Evolutionary conservation across 2,888 invertebrate species (phyloP).

Genomic region (Magallana nippona): DNA sequence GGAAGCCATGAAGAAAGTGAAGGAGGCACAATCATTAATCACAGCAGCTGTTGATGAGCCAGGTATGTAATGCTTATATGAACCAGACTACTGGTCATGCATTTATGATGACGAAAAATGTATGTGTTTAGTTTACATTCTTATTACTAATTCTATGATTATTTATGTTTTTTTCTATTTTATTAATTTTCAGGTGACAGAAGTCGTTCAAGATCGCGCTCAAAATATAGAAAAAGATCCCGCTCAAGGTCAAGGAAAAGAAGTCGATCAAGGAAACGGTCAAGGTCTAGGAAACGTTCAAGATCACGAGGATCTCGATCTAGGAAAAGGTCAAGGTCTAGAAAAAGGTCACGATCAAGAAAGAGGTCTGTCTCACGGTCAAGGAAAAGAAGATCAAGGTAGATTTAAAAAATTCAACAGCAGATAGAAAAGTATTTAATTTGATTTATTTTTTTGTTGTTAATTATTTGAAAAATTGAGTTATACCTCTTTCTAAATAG

Average conservation of each 20-base stretch:
- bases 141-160: background rate
- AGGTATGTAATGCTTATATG: constrained; percentile 53
- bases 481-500: no score
- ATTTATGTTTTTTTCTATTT: background rate
- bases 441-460: background rate
- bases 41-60: constrained; percentile 89
- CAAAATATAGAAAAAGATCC: constrained; percentile 45
- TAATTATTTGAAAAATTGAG: background rate
- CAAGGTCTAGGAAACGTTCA: constrained; percentile 54
- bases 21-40: constrained; percentile 96
- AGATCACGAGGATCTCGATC: constrained; percentile 57
- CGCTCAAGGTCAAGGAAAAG: constrained; percentile 79
- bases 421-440: background rate
- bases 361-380: constrained; percentile 73
- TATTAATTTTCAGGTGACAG: constrained; percentile 44
- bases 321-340: constrained; percentile 64
- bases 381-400: constrained; percentile 47
- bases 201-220: constrained; percentile 56
- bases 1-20: constrained; percentile 97
- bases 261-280: constrained; percentile 71
- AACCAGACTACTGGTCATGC: no score
- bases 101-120: background rate
- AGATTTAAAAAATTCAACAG: background rate
- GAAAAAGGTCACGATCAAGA: constrained; percentile 77
- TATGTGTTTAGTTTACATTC: background rate